Conservation (phyloP, 2,797 vertebrate species). For the Emydoidea blandingii region DNA sequence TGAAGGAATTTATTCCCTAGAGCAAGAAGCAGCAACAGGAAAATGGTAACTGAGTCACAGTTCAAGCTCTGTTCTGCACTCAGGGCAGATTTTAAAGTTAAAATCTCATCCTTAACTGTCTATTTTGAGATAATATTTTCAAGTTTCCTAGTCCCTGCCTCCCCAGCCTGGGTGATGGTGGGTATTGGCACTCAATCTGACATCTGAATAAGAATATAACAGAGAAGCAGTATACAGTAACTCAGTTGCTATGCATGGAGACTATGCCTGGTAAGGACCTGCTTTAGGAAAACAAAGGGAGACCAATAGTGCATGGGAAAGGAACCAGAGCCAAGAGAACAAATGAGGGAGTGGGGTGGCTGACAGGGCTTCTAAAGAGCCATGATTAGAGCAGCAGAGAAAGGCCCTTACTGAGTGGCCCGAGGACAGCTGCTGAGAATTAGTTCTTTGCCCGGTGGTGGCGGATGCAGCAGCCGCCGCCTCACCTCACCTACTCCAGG, state of each 20-base stretch:
- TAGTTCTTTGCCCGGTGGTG: neutral
- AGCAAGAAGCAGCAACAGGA: neutral
- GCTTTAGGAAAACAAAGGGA: neutral
- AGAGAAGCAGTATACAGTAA: neutral
- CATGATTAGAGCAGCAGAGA: neutral
- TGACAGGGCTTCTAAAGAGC: neutral
- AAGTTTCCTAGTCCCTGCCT: neutral
- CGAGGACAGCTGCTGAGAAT: neutral
- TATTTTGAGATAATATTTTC: neutral
- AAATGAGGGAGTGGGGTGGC: neutral
- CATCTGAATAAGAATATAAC: neutral
- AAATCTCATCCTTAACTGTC: neutral
- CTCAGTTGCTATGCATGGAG: neutral
- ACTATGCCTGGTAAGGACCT: neutral
- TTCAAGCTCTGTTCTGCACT: neutral
- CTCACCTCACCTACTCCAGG: neutral
- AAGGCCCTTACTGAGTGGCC: neutral
- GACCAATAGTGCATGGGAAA: neutral
- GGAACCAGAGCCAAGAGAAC: neutral
- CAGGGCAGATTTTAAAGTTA: rapidly evolving
- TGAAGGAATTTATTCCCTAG: neutral
- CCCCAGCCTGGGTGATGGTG: neutral
- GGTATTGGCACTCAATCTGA: neutral
- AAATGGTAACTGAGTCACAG: neutral
- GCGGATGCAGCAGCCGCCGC: neutral